These are phyloP conservation scores for Phylloscopus collybita DNA, from an alignment of 2,797 vertebrate genomes.

Conservation along the genomic window DNA sequence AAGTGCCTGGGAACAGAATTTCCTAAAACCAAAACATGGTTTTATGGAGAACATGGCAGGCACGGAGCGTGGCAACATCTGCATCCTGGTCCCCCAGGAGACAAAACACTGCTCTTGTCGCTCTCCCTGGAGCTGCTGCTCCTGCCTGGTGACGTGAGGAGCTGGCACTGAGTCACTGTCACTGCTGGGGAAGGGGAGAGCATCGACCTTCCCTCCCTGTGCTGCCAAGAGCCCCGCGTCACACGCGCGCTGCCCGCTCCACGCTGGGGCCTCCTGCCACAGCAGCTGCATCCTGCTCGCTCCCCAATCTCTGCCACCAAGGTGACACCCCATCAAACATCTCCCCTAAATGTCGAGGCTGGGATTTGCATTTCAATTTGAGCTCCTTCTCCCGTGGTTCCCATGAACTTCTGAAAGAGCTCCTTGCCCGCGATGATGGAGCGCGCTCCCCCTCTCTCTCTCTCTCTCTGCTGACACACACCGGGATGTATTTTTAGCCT, in stretches of 20 bases:
- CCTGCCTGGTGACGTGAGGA: not conserved
- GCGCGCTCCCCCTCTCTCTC: not conserved
- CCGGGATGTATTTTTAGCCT: constrained; percentile 25
- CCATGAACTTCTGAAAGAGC: constrained; percentile 4
- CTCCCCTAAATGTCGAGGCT: not conserved
- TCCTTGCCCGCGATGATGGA: not conserved
- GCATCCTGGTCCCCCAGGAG: not conserved
- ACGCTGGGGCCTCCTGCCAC: not conserved
- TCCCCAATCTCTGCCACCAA: not conserved
- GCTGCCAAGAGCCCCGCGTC: not conserved
- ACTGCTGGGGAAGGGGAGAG: not conserved
- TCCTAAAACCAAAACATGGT: too few species aligned
- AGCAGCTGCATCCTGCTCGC: rapidly evolving
- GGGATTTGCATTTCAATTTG: constrained; percentile 53
- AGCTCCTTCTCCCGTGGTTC: not conserved
- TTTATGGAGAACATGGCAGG: too few species aligned
- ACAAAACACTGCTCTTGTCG: not conserved
- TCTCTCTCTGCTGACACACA: not conserved
- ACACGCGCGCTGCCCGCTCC: not conserved
- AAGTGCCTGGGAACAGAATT: too few species aligned
- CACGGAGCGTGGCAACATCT: too few species aligned
- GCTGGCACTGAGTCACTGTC: not conserved
- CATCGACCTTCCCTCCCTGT: not conserved
- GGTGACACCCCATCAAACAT: constrained; percentile 33
- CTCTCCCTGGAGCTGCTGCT: not conserved